Evolutionary conservation across 2,888 invertebrate genomes (phyloP).

Genomic region (Ectobius pallidus): DNA sequence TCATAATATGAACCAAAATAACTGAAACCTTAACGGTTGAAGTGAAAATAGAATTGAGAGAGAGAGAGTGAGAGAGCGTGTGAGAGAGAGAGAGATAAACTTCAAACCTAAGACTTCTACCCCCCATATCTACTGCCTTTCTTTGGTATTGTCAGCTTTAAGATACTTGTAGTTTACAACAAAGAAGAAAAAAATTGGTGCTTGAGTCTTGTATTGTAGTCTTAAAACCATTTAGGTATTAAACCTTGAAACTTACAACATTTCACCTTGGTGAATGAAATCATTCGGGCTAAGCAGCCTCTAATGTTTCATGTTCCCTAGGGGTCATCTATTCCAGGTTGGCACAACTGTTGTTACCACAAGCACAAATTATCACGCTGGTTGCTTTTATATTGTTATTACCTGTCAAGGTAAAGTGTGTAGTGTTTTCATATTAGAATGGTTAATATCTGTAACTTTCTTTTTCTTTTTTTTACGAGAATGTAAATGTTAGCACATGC

Average conservation of each 20-base stretch:
- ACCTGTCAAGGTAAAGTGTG: too few species aligned
- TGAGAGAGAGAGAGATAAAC: conserved; percentile 10
- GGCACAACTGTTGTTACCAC: conserved; percentile 23
- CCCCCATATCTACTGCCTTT: conserved; percentile 40
- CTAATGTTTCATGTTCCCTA: conserved; percentile 35
- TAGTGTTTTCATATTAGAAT: too few species aligned
- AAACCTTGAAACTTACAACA: conserved; percentile 33
- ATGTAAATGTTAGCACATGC: background rate
- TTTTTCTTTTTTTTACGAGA: background rate
- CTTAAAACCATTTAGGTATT: conserved; percentile 34
- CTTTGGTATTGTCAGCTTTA: conserved; percentile 40
- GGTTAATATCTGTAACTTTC: background rate
- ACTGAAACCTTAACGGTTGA: conserved; percentile 14
- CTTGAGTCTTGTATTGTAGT: conserved; percentile 36
- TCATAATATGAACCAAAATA: conserved; percentile 15
- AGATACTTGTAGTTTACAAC: conserved; percentile 33
- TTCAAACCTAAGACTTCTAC: conserved; percentile 37
- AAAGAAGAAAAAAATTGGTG: conserved; percentile 35
- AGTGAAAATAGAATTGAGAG: background rate
- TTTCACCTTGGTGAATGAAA: conserved; percentile 29
- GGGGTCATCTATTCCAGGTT: conserved; percentile 31
- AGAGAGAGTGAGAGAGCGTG: background rate
- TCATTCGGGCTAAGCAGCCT: conserved; percentile 38
- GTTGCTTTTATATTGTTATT: background rate
- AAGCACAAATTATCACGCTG: background rate